Conservation (phyloP, 2,888 invertebrate genomes). For the Heteropelma amictum region DNA sequence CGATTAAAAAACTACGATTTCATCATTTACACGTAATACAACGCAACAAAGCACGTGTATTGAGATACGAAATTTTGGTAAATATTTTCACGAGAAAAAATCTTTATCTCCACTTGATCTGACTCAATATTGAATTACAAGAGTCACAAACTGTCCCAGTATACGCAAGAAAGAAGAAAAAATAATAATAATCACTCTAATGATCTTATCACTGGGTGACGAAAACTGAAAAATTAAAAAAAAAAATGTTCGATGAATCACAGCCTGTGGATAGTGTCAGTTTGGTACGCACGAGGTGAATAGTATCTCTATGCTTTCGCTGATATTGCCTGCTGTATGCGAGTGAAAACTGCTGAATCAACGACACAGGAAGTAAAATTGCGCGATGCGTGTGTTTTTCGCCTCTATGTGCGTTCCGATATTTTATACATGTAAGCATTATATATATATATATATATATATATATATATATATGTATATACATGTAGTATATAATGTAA, state of each 20-base stretch:
- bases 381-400: slow-evolving; percentile 52
- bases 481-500: slow-evolving; percentile 51
- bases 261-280: not conserved
- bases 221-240: not conserved
- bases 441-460: slow-evolving; percentile 8
- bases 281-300: not conserved
- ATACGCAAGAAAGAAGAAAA: not conserved
- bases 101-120: too few species aligned
- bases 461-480: slow-evolving; percentile 32
- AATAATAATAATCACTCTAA: too few species aligned
- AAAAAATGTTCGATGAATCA: slow-evolving; percentile 24
- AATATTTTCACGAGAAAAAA: too few species aligned
- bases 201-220: too few species aligned
- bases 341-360: slow-evolving; percentile 67
- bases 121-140: too few species aligned
- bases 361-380: slow-evolving; percentile 65
- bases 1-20: too few species aligned
- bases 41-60: too few species aligned
- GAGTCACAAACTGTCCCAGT: too few species aligned
- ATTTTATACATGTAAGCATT: not conserved
- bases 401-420: not conserved
- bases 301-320: too few species aligned
- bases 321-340: too few species aligned
- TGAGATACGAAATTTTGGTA: too few species aligned
- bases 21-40: too few species aligned